phyloP scores from a whole-genome alignment of 2,113 vertebrate species.

The Cyanoliseus patagonus region DNA sequence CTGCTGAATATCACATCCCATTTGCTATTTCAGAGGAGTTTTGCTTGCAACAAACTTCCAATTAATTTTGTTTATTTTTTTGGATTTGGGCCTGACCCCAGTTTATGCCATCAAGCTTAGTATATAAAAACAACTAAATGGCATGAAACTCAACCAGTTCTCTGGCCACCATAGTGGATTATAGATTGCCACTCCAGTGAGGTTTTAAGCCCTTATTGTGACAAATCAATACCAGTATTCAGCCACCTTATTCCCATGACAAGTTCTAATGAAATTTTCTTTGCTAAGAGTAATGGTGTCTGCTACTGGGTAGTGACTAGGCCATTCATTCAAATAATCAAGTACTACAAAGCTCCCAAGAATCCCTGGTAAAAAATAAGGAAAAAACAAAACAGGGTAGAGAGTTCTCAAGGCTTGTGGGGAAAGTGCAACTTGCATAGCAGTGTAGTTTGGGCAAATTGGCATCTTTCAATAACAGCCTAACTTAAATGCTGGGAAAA shows the following conservation, averaged over 20 bases:
- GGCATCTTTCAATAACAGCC: not conserved
- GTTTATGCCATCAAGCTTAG: not conserved
- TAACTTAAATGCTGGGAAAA: not conserved
- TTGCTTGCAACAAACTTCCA: not conserved
- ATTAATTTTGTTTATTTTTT: not conserved
- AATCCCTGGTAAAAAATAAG: not conserved
- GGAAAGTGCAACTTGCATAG: not conserved
- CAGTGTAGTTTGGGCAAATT: not conserved
- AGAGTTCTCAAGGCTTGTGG: not conserved
- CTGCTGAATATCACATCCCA: not conserved
- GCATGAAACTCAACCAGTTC: not conserved
- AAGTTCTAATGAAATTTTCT: slow-evolving; percentile 62
- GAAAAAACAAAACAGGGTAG: not conserved
- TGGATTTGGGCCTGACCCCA: not conserved
- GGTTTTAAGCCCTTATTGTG: slow-evolving; percentile 28
- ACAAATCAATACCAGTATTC: slow-evolving; percentile 40
- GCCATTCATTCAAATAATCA: slow-evolving; percentile 50
- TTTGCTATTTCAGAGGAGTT: not conserved
- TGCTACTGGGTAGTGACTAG: not conserved
- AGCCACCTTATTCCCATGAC: slow-evolving; percentile 42
- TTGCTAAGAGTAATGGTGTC: slow-evolving; percentile 43
- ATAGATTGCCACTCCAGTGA: not conserved
- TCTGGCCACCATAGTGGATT: not conserved
- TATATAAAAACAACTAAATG: not conserved
- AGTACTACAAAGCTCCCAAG: not conserved